Percentiles rank a stretch among this genome's conserved stretches.
phyloP scores from a whole-genome alignment of 92 coral and sea anemone species.

The Zoanthus gigantus region DNA sequence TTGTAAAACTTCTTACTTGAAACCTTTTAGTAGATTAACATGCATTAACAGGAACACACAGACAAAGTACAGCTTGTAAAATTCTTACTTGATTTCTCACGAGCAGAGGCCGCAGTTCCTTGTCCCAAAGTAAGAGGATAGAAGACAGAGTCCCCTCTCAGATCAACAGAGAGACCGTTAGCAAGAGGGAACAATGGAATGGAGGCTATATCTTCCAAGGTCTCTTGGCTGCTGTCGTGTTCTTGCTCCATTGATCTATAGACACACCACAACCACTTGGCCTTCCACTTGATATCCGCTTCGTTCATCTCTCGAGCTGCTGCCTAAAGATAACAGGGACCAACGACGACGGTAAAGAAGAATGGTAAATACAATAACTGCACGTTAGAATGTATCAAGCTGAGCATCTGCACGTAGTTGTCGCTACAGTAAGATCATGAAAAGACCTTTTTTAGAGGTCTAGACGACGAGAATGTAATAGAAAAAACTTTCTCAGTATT shows the following conservation, averaged over 20 bases:
- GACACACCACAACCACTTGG: conserved; percentile 87
- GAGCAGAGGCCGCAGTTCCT: conserved; percentile 17
- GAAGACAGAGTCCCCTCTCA: conserved; percentile 78
- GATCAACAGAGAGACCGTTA: conserved; percentile 68
- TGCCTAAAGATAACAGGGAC: neutral
- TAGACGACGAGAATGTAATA: no score
- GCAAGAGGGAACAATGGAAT: conserved; percentile 76
- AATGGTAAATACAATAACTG: no score
- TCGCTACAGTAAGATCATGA: no score
- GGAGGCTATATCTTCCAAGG: conserved; percentile 72
- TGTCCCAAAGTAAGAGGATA: conserved; percentile 75
- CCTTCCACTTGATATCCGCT: conserved; percentile 69
- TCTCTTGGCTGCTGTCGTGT: conserved; percentile 85
- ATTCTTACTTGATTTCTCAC: conserved; percentile 36
- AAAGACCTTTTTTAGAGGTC: no score
- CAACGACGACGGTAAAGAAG: no score
- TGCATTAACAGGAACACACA: neutral
- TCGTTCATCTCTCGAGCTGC: conserved; percentile 7
- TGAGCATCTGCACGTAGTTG: no score
- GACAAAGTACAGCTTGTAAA: neutral
- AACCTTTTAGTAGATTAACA: neutral
- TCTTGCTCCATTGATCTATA: conserved; percentile 86
- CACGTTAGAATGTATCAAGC: no score
- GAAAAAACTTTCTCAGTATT: no score
- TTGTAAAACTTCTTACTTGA: neutral